phyloP scores from a whole-genome alignment of 2,797 vertebrate species.

The Pogonophryne albipinna region DNA sequence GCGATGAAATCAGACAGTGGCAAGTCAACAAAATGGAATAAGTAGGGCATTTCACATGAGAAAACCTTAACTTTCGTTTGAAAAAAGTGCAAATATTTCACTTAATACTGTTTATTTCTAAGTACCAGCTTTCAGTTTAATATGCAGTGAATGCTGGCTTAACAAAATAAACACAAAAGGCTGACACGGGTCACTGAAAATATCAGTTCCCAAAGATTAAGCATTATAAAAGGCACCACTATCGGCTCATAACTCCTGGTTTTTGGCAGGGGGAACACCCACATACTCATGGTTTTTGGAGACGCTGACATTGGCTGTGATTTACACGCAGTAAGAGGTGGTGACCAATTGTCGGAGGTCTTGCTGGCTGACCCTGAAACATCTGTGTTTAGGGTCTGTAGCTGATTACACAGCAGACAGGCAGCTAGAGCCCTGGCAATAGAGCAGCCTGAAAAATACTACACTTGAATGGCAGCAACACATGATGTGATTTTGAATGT shows the following conservation, averaged over 20 bases:
- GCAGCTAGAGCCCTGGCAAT: constrained; percentile 26
- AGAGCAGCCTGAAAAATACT: constrained; percentile 2
- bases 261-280: constrained; percentile 62
- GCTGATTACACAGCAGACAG: constrained; percentile 71
- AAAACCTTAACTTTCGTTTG: neutral
- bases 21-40: constrained; percentile 51
- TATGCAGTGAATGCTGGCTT: constrained; percentile 21
- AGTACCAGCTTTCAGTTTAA: constrained; percentile 29
- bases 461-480: constrained; percentile 28
- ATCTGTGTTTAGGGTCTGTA: constrained; percentile 81
- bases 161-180: constrained; percentile 32
- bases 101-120: neutral
- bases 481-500: neutral
- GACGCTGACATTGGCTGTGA: constrained; percentile 68
- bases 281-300: constrained; percentile 56
- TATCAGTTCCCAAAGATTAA: constrained; percentile 44
- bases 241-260: constrained; percentile 52
- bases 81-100: constrained; percentile 3
- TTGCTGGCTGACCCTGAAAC: constrained; percentile 78
- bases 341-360: constrained; percentile 76
- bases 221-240: constrained; percentile 45
- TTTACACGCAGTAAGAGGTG: constrained; percentile 76
- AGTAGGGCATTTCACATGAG: constrained; percentile 39
- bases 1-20: constrained; percentile 34
- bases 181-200: constrained; percentile 32